These are phyloP conservation scores for Microplitis manilae DNA, from an alignment of 2,888 invertebrate genomes.

Conservation along the genomic window DNA sequence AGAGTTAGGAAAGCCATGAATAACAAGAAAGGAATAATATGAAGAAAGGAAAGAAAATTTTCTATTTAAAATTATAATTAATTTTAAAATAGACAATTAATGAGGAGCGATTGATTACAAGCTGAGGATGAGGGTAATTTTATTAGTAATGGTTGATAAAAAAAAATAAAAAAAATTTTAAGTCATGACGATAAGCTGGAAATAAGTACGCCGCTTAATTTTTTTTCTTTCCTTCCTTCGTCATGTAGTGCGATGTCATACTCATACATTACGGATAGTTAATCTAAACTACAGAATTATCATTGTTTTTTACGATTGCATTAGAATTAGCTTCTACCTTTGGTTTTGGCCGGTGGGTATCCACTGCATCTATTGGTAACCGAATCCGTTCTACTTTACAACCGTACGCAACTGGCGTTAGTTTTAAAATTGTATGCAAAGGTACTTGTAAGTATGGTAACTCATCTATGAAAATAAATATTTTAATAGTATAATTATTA, in stretches of 20 bases:
- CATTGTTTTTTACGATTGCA: conserved; percentile 50
- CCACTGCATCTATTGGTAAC: conserved; percentile 93
- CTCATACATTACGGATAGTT: background rate
- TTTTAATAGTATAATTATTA: conserved; percentile 11
- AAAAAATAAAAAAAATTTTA: background rate
- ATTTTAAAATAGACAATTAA: background rate
- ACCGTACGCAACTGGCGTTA: conserved; percentile 98
- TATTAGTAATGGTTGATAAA: background rate
- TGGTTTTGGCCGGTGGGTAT: conserved; percentile 96
- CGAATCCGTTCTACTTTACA: conserved; percentile 96
- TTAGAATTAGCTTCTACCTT: conserved; percentile 73
- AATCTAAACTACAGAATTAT: background rate
- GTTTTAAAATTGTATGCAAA: conserved; percentile 94
- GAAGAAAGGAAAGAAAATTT: background rate
- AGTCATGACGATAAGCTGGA: background rate
- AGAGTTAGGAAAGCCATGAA: background rate
- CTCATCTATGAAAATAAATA: conserved; percentile 77
- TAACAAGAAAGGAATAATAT: background rate
- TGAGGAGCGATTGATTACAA: background rate
- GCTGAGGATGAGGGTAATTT: background rate
- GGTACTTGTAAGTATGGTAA: conserved; percentile 93
- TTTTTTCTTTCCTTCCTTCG: background rate
- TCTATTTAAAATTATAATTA: background rate
- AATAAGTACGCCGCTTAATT: background rate
- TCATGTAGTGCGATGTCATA: background rate